Conservation (phyloP, 2,797 vertebrate species). For the Melanotaenia nigrans region DNA sequence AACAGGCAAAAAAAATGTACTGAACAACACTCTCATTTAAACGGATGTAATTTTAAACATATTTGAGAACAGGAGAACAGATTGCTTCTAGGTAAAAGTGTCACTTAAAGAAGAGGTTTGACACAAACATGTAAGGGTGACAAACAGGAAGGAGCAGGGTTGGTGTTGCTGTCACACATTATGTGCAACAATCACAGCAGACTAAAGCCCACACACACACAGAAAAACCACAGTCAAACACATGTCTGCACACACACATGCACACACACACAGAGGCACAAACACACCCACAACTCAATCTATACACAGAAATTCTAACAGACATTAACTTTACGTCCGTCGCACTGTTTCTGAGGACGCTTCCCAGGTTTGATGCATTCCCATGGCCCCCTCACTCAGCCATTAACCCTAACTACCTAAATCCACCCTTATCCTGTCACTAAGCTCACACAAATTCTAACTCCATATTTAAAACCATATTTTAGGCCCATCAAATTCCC, state of each 20-base stretch:
- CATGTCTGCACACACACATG: conserved; percentile 48
- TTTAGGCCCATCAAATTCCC: not conserved
- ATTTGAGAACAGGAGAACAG: not conserved
- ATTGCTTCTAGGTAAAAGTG: conserved; percentile 24
- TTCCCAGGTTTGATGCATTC: no score
- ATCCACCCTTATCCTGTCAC: not conserved
- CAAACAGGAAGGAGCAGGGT: conserved; percentile 25
- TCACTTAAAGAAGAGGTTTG: conserved; percentile 33
- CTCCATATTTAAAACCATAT: not conserved
- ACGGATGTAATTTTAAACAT: not conserved
- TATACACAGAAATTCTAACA: conserved; percentile 31
- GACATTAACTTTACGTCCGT: not conserved
- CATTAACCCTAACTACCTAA: not conserved
- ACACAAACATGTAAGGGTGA: conserved; percentile 34
- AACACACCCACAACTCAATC: conserved; percentile 51
- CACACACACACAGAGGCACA: conserved; percentile 32
- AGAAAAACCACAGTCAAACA: conserved; percentile 67
- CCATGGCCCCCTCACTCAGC: not conserved
- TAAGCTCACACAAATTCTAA: not conserved
- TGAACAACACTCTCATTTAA: not conserved
- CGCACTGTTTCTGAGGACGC: not conserved
- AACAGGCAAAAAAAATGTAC: not conserved
- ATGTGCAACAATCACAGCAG: conserved; percentile 60
- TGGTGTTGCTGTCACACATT: conserved; percentile 45
- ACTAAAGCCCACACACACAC: conserved; percentile 66